Evolutionary conservation across 2,888 invertebrate genomes (phyloP).

Genomic region (Lasioglossum pauxillum): DNA sequence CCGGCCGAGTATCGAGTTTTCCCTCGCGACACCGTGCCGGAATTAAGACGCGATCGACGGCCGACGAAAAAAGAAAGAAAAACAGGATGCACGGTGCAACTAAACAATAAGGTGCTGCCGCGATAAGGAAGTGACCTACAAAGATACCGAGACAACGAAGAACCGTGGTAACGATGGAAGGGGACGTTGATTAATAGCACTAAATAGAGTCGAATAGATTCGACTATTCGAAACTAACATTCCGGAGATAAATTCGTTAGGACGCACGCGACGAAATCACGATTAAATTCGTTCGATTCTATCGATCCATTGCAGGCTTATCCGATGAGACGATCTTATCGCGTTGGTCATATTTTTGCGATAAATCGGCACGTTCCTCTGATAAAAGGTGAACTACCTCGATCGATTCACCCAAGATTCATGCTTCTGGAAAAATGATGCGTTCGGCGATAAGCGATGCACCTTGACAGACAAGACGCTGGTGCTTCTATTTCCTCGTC

Average conservation of each 20-base stretch:
- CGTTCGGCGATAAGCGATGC: neutral
- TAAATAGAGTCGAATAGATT: neutral
- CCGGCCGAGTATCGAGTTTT: neutral
- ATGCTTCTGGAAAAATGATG: neutral
- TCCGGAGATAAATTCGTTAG: too few species aligned
- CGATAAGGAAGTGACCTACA: conserved; percentile 16
- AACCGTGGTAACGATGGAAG: neutral
- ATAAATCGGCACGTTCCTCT: conserved; percentile 7
- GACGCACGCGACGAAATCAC: neutral
- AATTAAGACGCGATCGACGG: neutral
- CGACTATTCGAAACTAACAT: neutral
- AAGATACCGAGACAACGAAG: neutral
- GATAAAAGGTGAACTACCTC: neutral
- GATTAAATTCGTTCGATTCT: neutral
- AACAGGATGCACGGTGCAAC: neutral
- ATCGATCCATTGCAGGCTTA: conserved; percentile 8
- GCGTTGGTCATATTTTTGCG: neutral
- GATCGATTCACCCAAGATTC: conserved; percentile 1
- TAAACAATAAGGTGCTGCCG: neutral
- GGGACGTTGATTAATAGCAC: neutral
- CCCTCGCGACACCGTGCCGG: neutral
- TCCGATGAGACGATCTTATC: neutral
- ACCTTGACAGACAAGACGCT: neutral
- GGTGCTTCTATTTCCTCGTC: too few species aligned
- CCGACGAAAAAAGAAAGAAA: neutral